A percentile compares a stretch with the other conserved stretches of the same genome.
phyloP scores from a whole-genome alignment of 2,888 invertebrate species.

The Watsonalla cultraria region DNA sequence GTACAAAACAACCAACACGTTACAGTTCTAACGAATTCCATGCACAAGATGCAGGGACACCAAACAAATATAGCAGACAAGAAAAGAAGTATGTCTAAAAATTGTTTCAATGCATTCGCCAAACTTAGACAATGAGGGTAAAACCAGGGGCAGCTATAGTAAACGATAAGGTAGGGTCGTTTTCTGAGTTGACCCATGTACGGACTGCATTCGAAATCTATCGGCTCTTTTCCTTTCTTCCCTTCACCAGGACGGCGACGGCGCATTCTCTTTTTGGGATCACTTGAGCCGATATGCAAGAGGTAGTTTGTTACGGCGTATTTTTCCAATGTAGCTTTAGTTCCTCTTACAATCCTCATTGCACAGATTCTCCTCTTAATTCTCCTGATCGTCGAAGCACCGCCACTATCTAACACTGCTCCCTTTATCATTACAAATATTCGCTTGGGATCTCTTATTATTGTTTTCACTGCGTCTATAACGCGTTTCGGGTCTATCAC shows the following conservation, averaged over 20 bases:
- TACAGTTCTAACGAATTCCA: slow-evolving; percentile 26
- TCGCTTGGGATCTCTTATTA: slow-evolving; percentile 16
- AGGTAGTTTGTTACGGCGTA: slow-evolving; percentile 21
- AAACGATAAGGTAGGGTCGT: slow-evolving; percentile 17
- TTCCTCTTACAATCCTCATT: slow-evolving; percentile 14
- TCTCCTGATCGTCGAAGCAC: slow-evolving; percentile 21
- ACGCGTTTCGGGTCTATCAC: slow-evolving; percentile 23
- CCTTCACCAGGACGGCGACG: background rate
- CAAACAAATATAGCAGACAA: slow-evolving; percentile 30
- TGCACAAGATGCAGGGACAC: slow-evolving; percentile 34
- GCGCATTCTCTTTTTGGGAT: slow-evolving; percentile 22
- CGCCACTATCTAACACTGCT: slow-evolving; percentile 14
- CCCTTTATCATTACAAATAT: slow-evolving; percentile 11
- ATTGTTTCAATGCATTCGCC: slow-evolving; percentile 24
- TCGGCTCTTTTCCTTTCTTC: slow-evolving; percentile 9
- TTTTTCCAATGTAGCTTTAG: slow-evolving; percentile 17
- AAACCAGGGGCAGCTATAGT: slow-evolving; percentile 24
- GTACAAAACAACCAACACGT: slow-evolving; percentile 32
- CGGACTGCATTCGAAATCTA: slow-evolving; percentile 11
- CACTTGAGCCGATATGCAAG: slow-evolving; percentile 18
- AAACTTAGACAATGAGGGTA: slow-evolving; percentile 31
- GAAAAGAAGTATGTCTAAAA: slow-evolving; percentile 31
- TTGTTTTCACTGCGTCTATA: slow-evolving; percentile 10
- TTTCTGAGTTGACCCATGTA: slow-evolving; percentile 17
- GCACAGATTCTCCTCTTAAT: slow-evolving; percentile 18